These are phyloP conservation scores for Phasia obesa DNA, from an alignment of 2,888 invertebrate species.

Conservation along the genomic window DNA sequence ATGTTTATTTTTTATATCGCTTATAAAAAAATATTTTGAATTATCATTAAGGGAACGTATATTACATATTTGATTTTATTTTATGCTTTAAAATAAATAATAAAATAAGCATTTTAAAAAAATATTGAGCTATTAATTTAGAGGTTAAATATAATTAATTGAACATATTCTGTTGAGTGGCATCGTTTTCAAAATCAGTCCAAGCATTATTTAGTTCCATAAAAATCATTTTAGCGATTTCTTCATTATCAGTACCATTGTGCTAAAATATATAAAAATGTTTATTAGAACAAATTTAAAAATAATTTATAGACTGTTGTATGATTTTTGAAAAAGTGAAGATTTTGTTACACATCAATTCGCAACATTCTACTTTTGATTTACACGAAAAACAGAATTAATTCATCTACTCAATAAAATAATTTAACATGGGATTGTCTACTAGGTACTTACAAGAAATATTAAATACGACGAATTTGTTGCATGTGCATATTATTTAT, in stretches of 20 bases:
- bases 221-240: slow-evolving; percentile 97
- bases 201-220: slow-evolving; percentile 99
- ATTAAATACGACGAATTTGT: too few species aligned
- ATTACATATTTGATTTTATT: slow-evolving; percentile 30
- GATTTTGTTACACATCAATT: too few species aligned
- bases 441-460: too few species aligned
- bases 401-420: too few species aligned
- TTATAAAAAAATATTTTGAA: slow-evolving; percentile 36
- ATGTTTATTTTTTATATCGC: slow-evolving; percentile 6
- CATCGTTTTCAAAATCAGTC: slow-evolving; percentile 94
- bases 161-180: slow-evolving; percentile 90
- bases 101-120: slow-evolving; percentile 20
- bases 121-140: slow-evolving; percentile 32
- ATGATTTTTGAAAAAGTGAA: too few species aligned
- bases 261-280: slow-evolving; percentile 85
- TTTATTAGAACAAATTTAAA: too few species aligned
- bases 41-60: slow-evolving; percentile 32
- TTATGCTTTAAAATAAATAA: slow-evolving; percentile 26
- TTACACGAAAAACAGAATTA: too few species aligned
- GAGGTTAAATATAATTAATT: slow-evolving; percentile 70
- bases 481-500: too few species aligned
- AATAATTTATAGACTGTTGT: too few species aligned
- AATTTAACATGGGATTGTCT: too few species aligned
- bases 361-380: too few species aligned
- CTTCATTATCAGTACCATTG: slow-evolving; percentile 95